Percentiles rank a stretch among this genome's conserved stretches.
Evolutionary conservation across 2,113 vertebrate species (phyloP).

Genomic region (Pao palembangensis): DNA sequence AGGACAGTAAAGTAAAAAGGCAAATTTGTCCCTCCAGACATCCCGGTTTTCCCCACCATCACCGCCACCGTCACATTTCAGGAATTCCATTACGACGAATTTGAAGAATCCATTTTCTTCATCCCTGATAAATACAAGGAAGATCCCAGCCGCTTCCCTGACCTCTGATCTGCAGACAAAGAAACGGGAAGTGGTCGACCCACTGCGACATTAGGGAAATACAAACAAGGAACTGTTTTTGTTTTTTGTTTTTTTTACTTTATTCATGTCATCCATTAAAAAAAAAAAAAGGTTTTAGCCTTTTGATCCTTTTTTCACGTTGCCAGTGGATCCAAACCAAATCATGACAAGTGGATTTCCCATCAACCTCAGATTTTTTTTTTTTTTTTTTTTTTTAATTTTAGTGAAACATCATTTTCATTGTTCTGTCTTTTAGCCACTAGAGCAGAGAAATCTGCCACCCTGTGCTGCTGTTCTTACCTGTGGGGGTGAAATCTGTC

Average conservation of each 20-base stretch:
- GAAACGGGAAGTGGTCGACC: constrained; percentile 27
- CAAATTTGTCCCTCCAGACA: constrained; percentile 72
- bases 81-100: constrained; percentile 91
- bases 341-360: constrained; percentile 44
- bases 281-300: constrained; percentile 10
- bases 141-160: constrained; percentile 93
- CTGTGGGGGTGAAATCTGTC: constrained; percentile 28
- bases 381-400: constrained; percentile 30
- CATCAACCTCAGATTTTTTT: constrained; percentile 10
- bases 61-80: constrained; percentile 97
- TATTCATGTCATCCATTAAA: constrained; percentile 19
- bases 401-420: constrained; percentile 13
- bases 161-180: constrained; percentile 76
- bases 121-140: constrained; percentile 92
- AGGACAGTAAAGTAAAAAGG: neutral
- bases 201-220: neutral
- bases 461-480: constrained; percentile 46
- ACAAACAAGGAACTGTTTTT: constrained; percentile 18
- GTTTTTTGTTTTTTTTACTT: constrained; percentile 32
- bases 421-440: constrained; percentile 33
- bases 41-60: constrained; percentile 96
- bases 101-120: constrained; percentile 85
- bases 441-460: constrained; percentile 23
- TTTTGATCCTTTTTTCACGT: constrained; percentile 23
- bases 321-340: constrained; percentile 49